These are phyloP conservation scores for Lacerta agilis DNA, from an alignment of 2,797 vertebrate species.

Conservation along the genomic window DNA sequence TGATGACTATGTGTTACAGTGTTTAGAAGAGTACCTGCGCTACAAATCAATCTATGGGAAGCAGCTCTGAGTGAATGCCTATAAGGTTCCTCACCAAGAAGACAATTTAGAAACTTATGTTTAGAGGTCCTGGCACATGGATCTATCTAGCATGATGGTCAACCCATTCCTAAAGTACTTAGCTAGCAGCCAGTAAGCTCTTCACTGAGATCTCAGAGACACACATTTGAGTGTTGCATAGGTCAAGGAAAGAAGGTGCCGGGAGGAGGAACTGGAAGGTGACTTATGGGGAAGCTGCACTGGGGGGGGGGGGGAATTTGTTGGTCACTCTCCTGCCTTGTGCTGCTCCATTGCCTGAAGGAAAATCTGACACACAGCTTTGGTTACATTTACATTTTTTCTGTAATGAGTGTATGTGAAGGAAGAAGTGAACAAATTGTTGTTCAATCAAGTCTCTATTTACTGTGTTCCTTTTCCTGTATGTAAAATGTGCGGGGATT, in stretches of 20 bases:
- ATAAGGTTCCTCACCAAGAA: rapidly evolving
- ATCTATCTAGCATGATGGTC: rapidly evolving
- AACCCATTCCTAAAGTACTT: background rate
- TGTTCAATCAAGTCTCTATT: background rate
- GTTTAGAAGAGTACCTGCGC: conserved; percentile 86
- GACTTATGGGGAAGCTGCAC: no score
- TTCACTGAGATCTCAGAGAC: no score
- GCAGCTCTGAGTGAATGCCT: conserved; percentile 58
- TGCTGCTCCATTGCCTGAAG: background rate
- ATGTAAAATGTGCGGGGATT: no score
- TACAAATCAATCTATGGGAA: conserved; percentile 77
- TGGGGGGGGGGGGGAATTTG: no score
- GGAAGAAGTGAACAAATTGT: background rate
- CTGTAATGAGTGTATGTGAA: background rate
- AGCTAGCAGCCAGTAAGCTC: background rate
- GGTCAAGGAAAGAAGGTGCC: background rate
- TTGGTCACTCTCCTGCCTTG: background rate
- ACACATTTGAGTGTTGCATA: background rate
- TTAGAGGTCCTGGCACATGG: background rate
- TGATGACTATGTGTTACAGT: conserved; percentile 84
- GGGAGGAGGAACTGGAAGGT: background rate
- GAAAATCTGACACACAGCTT: background rate
- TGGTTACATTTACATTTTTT: background rate
- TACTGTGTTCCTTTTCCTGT: background rate
- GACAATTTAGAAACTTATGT: background rate